Base-by-base conservation (phyloP, 2,888 invertebrate genomes). In the Torymus texanus region DNA sequence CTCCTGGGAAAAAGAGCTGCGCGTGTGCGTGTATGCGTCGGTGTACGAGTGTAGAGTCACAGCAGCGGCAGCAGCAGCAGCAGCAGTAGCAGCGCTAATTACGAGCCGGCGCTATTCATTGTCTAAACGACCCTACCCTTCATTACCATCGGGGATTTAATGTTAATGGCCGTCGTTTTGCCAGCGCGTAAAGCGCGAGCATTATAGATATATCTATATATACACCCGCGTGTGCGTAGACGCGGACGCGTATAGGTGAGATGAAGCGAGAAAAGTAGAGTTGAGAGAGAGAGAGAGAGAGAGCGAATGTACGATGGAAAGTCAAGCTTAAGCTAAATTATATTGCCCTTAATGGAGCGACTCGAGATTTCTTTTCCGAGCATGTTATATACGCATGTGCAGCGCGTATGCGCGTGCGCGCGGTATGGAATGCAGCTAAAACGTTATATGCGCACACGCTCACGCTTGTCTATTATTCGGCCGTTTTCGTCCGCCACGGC, bases 131-230 rank as follows among this genome's bases (percentile, higher is more conserved):
- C 72, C 76, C 79, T 76, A 73, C 67, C 79, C 79, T 80, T 80
- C 76, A 80, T 80, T 80, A 80, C 79, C 79, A 80, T 80, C 76
- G 72, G 63, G 76, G 79, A 80, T 80, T 80, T 80, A 80, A 80
- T 80, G 76, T 80, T 80, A 80, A 80, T 80, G 76, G 79, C 53
- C 75, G 75, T 76, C 72, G 75, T 80, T 80, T 80, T 75, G 75
- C 79, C 41, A 29, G 71, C 24, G 67, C 68, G 56, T 71, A 66
- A 78, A 66, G 72, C 72, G 51, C 66, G 62, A 53, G 72, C 70
- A 67, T 67, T 71, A 77, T 65, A 59, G 65, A 63, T 55, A 41
- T 29, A 8, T 29, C 10, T 70, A 18, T 12, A 16, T 59, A 24
- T 71, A 56, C 21, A 53, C 8, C 53, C 21, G 62, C 51, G 29